Evolutionary conservation across 1,140 invertebrate species (phyloP).

Genomic region (Cardiocondyla obscurior): DNA sequence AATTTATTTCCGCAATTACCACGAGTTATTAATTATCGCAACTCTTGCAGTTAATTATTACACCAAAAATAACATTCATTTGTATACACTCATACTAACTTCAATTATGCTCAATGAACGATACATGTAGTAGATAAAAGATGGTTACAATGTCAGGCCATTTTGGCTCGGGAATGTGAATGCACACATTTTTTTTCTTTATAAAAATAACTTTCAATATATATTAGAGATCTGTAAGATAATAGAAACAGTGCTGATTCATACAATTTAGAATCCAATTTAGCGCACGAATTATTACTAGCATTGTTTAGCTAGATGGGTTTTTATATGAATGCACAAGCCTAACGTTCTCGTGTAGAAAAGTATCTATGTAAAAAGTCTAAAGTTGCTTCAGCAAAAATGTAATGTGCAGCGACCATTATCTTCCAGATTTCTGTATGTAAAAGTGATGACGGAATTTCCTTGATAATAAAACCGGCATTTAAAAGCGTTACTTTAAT

Average conservation of each 20-base stretch:
- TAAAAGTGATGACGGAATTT: conserved; percentile 15
- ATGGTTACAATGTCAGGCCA: conserved; percentile 76
- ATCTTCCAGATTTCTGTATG: conserved; percentile 34
- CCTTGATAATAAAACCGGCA: conserved; percentile 15
- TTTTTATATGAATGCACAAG: conserved; percentile 45
- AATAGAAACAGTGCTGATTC: conserved; percentile 71
- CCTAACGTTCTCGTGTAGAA: conserved; percentile 46
- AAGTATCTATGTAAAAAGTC: conserved; percentile 54
- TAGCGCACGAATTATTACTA: conserved; percentile 51
- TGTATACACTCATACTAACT: conserved; percentile 76
- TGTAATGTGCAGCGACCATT: conserved; percentile 26
- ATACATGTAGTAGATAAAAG: conserved; percentile 76
- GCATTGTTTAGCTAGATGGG: conserved; percentile 47
- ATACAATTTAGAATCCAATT: conserved; percentile 67
- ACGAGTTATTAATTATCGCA: conserved; percentile 64
- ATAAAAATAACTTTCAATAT: conserved; percentile 77
- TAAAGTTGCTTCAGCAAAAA: conserved; percentile 40
- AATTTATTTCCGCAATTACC: conserved; percentile 63
- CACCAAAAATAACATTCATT: conserved; percentile 79
- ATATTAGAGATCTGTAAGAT: conserved; percentile 74
- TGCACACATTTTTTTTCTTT: conserved; percentile 71
- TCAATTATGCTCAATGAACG: conserved; percentile 74
- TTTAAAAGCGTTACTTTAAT: conserved; percentile 41
- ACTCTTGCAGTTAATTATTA: conserved; percentile 71
- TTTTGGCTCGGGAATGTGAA: conserved; percentile 77